These are phyloP conservation scores for Pachyseris speciosa DNA, from an alignment of 64 coral and sea anemone species.

Conservation along the genomic window DNA sequence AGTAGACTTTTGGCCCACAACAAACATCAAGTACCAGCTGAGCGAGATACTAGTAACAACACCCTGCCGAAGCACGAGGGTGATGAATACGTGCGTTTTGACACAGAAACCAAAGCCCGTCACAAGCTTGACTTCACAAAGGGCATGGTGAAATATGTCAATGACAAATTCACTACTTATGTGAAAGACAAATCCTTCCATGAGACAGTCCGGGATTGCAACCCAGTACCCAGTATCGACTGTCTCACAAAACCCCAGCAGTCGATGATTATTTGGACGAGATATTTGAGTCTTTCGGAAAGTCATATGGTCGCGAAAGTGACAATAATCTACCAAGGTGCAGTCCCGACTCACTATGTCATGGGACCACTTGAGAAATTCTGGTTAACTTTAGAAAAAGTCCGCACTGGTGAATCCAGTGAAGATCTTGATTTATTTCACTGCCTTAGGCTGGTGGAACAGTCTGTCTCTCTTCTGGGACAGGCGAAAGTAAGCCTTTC, in stretches of 20 bases:
- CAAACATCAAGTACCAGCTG: too few species aligned
- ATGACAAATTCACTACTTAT: not conserved
- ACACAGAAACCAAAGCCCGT: not conserved
- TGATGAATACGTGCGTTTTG: not conserved
- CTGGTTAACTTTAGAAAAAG: not conserved
- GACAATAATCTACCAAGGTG: not conserved
- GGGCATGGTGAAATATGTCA: not conserved
- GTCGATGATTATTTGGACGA: slow-evolving; percentile 17
- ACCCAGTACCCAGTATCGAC: not conserved
- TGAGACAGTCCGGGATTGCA: not conserved
- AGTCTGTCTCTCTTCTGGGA: slow-evolving; percentile 4
- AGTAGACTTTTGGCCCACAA: too few species aligned
- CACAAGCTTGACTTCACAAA: not conserved
- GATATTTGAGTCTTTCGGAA: not conserved
- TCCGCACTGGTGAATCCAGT: not conserved
- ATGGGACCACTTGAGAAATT: not conserved
- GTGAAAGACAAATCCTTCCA: slow-evolving; percentile 4
- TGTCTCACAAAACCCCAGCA: not conserved
- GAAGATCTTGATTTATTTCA: not conserved
- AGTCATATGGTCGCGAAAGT: not conserved
- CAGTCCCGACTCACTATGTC: not conserved
- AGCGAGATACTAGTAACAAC: too few species aligned
- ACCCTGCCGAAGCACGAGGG: too few species aligned
- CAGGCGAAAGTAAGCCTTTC: slow-evolving; percentile 18
- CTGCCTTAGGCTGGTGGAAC: slow-evolving; percentile 17